phyloP scores from a whole-genome alignment of 2,113 vertebrate genomes.

The Vidua macroura region DNA sequence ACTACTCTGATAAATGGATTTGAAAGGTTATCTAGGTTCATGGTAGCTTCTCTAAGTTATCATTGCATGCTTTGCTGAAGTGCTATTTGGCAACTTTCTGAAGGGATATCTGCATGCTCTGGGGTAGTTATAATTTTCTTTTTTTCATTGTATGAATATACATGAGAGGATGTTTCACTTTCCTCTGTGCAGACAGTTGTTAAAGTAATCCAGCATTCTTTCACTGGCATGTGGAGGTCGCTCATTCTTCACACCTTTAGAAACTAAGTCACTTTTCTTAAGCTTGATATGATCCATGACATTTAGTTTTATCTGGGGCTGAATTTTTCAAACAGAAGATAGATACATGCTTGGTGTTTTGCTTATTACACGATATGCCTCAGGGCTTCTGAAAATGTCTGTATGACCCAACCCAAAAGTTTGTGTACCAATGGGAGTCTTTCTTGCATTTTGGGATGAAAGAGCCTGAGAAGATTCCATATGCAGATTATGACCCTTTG shows the following conservation, averaged over 20 bases:
- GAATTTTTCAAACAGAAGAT: neutral
- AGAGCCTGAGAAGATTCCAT: neutral
- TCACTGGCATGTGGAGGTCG: neutral
- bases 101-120: neutral
- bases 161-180: neutral
- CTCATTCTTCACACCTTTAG: neutral
- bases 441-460: neutral
- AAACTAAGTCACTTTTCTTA: neutral
- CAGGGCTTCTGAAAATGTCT: neutral
- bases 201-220: neutral
- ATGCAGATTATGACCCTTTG: neutral
- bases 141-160: neutral
- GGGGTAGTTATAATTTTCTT: neutral
- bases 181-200: neutral
- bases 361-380: neutral
- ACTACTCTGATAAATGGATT: constrained; percentile 35
- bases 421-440: neutral
- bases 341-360: neutral
- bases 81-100: neutral
- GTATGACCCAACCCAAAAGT: neutral
- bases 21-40: constrained; percentile 42
- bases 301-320: neutral
- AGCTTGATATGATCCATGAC: neutral
- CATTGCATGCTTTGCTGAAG: neutral
- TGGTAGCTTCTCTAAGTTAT: neutral